A percentile compares a stretch with the other conserved stretches of the same genome.
Conservation (phyloP, 2,113 vertebrate genomes). For the Tympanuchus pallidicinctus region DNA sequence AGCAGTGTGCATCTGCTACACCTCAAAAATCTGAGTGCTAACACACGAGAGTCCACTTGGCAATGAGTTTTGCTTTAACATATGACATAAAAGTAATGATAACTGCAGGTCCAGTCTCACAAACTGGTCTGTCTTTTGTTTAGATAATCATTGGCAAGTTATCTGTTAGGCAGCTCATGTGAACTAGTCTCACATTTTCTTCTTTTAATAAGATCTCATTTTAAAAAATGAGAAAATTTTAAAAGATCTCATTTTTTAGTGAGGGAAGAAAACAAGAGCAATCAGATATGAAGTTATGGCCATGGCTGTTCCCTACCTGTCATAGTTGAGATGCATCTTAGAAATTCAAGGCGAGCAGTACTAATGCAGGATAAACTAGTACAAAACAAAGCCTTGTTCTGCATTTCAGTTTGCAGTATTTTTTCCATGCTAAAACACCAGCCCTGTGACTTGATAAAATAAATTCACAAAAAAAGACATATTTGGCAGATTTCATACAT, state of each 20-base stretch:
- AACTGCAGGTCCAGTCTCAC: not conserved
- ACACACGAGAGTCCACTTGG: not conserved
- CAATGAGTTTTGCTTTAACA: not conserved
- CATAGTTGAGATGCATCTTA: not conserved
- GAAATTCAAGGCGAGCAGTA: not conserved
- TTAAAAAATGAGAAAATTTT: not conserved
- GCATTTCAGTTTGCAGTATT: not conserved
- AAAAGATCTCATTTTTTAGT: not conserved
- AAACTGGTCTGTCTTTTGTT: not conserved
- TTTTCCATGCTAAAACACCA: not conserved
- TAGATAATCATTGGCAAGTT: not conserved
- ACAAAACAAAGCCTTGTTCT: not conserved
- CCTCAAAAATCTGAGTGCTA: not conserved
- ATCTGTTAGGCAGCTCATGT: not conserved
- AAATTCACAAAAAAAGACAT: not conserved
- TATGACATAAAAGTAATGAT: not conserved
- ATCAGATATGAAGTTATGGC: not conserved
- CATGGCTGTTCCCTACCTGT: not conserved
- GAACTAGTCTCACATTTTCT: not conserved
- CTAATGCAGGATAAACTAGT: not conserved
- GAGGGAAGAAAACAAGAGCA: not conserved
- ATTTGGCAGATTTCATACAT: not conserved
- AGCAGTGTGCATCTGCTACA: accelerated
- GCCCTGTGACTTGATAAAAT: not conserved
- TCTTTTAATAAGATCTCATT: not conserved